Conservation (phyloP, 2,113 vertebrate genomes). For the Triplophysa rosa region DNA sequence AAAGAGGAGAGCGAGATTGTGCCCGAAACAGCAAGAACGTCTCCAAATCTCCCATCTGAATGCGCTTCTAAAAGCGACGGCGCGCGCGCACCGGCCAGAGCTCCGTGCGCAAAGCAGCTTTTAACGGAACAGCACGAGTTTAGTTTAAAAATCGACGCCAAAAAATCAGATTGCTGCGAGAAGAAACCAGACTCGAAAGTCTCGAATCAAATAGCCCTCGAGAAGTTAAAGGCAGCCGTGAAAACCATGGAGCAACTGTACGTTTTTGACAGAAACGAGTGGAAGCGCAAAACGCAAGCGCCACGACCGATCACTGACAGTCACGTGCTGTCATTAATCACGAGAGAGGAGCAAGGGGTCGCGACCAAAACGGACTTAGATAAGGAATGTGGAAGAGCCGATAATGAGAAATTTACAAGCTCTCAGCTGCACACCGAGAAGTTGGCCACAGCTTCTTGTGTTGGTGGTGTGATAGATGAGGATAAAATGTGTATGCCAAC, state of each 20-base stretch:
- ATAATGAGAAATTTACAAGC: not conserved
- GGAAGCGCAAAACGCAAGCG: slow-evolving; percentile 88
- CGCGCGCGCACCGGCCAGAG: slow-evolving; percentile 69
- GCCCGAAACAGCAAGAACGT: slow-evolving; percentile 34
- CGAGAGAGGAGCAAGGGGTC: slow-evolving; percentile 73
- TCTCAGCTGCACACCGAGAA: not conserved
- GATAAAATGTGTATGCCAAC: slow-evolving; percentile 29
- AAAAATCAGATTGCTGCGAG: slow-evolving; percentile 65
- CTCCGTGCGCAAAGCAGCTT: slow-evolving; percentile 72
- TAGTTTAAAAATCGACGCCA: slow-evolving; percentile 77
- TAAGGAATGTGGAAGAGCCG: slow-evolving; percentile 51
- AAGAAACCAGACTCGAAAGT: slow-evolving; percentile 71
- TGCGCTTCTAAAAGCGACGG: slow-evolving; percentile 62
- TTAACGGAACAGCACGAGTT: slow-evolving; percentile 72
- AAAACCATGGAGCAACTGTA: slow-evolving; percentile 96
- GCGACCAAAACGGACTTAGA: slow-evolving; percentile 39
- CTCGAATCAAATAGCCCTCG: slow-evolving; percentile 81
- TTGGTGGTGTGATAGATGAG: slow-evolving; percentile 7
- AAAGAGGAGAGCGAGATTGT: slow-evolving; percentile 33
- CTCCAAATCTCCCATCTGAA: slow-evolving; percentile 63
- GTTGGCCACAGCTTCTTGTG: slow-evolving; percentile 11
- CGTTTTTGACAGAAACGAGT: slow-evolving; percentile 88
- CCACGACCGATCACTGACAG: slow-evolving; percentile 81
- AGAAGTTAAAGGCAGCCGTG: slow-evolving; percentile 93
- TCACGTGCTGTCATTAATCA: slow-evolving; percentile 87